Evolutionary conservation across 2,888 invertebrate genomes (phyloP).

Genomic region (Apocheima hispidaria): DNA sequence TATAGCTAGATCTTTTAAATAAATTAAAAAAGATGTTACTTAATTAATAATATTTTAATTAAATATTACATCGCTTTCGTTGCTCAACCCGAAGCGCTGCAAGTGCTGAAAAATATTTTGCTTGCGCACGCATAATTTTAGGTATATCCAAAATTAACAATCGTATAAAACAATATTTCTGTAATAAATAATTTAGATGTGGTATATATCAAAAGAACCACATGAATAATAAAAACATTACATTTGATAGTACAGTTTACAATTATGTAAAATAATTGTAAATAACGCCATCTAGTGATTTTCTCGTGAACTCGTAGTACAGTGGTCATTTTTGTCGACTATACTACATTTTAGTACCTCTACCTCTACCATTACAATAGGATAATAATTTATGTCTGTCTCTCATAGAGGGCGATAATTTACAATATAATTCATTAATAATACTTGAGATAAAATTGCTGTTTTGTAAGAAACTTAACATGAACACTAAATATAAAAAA

Average conservation of each 20-base stretch:
- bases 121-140: conserved; percentile 8
- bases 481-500: no score
- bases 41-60: background rate
- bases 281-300: conserved; percentile 1
- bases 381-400: no score
- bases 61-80: background rate
- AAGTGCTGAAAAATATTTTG: conserved; percentile 1
- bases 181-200: background rate
- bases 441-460: no score
- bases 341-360: background rate
- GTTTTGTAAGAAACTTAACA: no score
- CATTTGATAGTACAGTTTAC: background rate
- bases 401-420: no score
- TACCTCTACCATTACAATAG: no score
- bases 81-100: background rate
- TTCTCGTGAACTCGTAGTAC: background rate
- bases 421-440: no score
- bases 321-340: background rate
- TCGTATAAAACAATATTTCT: background rate
- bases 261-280: background rate
- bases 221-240: background rate
- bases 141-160: background rate
- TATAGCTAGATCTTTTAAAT: background rate
- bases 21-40: background rate
- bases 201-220: no score